Evolutionary conservation across 2,113 vertebrate genomes (phyloP).

Genomic region (Dicerorhinus sumatrensis): DNA sequence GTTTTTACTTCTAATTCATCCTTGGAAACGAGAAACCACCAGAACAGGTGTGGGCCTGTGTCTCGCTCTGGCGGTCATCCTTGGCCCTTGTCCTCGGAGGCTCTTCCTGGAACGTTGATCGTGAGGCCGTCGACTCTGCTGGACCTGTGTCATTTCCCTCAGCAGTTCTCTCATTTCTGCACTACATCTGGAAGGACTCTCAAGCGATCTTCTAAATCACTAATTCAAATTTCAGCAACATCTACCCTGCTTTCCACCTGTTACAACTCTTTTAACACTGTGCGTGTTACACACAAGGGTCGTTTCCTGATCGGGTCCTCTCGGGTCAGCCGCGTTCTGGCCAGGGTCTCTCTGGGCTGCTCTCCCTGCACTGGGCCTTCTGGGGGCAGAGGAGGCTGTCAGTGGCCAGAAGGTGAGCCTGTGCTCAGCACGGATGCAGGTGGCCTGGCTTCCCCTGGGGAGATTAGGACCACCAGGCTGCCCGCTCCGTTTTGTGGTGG

Average conservation of each 20-base stretch:
- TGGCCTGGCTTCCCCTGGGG: no score
- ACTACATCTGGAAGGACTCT: background rate
- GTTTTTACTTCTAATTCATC: background rate
- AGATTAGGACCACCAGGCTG: background rate
- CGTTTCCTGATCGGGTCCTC: background rate
- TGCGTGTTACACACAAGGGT: background rate
- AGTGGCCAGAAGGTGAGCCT: background rate
- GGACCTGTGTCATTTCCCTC: background rate
- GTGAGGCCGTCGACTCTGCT: no score
- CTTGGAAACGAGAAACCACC: background rate
- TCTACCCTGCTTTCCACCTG: background rate
- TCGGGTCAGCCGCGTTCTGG: background rate
- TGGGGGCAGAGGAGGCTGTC: background rate
- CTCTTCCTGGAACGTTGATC: background rate
- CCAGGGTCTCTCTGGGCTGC: background rate
- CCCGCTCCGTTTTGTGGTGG: background rate
- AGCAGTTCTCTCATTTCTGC: background rate
- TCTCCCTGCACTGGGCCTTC: background rate
- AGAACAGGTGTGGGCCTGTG: no score
- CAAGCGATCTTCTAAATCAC: background rate
- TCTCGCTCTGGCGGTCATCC: fast-evolving
- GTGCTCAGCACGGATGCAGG: background rate
- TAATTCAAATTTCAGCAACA: background rate
- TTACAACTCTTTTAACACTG: fast-evolving
- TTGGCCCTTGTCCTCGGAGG: background rate